Evolutionary conservation across 2,888 invertebrate genomes (phyloP), one percentile per base, ranked within the genome.

Genomic region (Drosophila flavopinicola): DNA sequence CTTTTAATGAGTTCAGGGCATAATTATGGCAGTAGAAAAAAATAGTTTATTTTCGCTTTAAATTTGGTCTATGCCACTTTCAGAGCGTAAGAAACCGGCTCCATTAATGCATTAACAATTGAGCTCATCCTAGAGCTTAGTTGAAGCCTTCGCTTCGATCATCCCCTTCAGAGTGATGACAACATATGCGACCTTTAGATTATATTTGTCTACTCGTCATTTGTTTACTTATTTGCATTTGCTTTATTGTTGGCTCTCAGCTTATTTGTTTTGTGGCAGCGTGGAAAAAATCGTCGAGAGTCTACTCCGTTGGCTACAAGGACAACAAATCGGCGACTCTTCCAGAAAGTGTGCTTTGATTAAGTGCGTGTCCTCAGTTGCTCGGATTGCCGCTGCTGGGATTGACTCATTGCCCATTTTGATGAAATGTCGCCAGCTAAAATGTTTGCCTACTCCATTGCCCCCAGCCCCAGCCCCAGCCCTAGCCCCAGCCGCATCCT

Each of bases 371-470:
- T 71, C 53, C 69, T 74, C 13, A 33, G 35, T 17, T 20, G 11
- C 47, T 35, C n/a, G n/a, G 38, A 11, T 42, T 39, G 24, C 57
- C 32, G 6, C 39, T 65, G 45, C 49, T 27, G 44, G 52, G 58
- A 74, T 85, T 80, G 79, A 85, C 78, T 85, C 79, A 79, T 79
- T 82, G 72, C 63, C 79, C 83, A 85, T 75, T 85, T 80, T 85
- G 85, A 80, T 69, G 73, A 69, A 80, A 83, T 80, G 79, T 78
- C 66, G 72, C 78, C 83, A 75, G 63, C 78, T 72, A 66, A 78
- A 85, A 66, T 66, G 67, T 78, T 78, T 71, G 71, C 64, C 72
- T 57, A 72, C 64, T 41, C 59, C 56, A 35, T 27, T 15, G 29
- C 27, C 39, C 24, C 4, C 23, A 5, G 5, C n/a, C 13, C 27